A percentile compares a stretch with the other conserved stretches of the same genome.
phyloP scores from a whole-genome alignment of 2,797 vertebrate species.

The Gastrophryne carolinensis region DNA sequence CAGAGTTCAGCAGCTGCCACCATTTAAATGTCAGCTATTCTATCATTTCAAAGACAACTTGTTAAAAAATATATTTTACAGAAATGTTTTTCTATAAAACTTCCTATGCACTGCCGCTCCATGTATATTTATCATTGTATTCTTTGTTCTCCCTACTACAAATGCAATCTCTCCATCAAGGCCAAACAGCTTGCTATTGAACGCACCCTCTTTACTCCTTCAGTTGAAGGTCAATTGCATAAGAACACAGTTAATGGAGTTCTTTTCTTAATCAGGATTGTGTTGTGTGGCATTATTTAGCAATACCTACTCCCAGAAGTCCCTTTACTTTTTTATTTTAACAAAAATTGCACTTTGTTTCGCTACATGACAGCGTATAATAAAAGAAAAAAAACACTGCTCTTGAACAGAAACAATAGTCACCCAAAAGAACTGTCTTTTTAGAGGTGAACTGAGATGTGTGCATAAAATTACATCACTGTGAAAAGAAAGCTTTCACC shows the following conservation, averaged over 20 bases:
- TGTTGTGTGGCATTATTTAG: slow-evolving; percentile 76
- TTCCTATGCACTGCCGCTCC: slow-evolving; percentile 52
- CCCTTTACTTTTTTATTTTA: slow-evolving; percentile 60
- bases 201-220: slow-evolving; percentile 76
- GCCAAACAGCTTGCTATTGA: slow-evolving; percentile 75
- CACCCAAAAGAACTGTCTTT: slow-evolving; percentile 20
- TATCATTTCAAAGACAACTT: background rate
- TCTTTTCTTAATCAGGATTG: slow-evolving; percentile 77
- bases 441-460: no score
- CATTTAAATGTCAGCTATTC: no score
- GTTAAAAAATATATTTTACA: background rate
- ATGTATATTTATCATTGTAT: slow-evolving; percentile 73
- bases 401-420: no score
- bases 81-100: slow-evolving; percentile 49
- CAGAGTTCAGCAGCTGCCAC: no score
- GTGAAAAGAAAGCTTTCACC: no score
- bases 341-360: slow-evolving; percentile 50
- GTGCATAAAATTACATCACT: no score
- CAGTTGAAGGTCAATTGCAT: slow-evolving; percentile 83
- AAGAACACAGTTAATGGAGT: slow-evolving; percentile 84
- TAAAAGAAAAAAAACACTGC: slow-evolving; percentile 53
- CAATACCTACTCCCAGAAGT: slow-evolving; percentile 74
- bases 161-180: slow-evolving; percentile 69
- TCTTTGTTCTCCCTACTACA: slow-evolving; percentile 67
- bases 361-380: slow-evolving; percentile 8